phyloP scores from a whole-genome alignment of 2,888 invertebrate species.

The Lydus trimaculatus region DNA sequence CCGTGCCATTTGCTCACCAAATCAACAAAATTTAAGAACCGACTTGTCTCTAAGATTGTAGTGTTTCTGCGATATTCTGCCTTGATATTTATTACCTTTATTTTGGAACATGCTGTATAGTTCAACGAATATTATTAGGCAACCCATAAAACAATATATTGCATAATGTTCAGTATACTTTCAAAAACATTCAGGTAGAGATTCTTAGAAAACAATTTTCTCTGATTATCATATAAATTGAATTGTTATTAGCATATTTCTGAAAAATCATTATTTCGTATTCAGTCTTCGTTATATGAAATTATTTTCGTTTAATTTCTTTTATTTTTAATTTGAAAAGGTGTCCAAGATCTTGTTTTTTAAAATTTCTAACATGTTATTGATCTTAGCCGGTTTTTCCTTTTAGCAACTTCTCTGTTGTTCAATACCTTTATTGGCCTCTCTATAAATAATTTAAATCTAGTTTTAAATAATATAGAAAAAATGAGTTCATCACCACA shows the following conservation, averaged over 20 bases:
- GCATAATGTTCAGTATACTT: neutral
- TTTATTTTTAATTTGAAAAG: neutral
- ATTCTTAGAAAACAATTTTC: neutral
- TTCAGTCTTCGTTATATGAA: neutral
- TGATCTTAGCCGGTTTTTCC: neutral
- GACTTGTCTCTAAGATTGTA: too few species aligned
- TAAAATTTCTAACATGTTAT: neutral
- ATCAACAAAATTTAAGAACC: too few species aligned
- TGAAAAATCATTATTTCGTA: neutral
- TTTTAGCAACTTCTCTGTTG: neutral
- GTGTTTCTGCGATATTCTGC: too few species aligned
- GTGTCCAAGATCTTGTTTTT: neutral
- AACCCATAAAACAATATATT: neutral
- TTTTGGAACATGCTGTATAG: too few species aligned
- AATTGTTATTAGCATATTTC: neutral
- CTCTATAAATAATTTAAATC: neutral
- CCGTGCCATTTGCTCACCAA: too few species aligned
- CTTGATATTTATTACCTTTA: too few species aligned
- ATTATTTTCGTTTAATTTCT: neutral
- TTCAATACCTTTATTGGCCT: neutral
- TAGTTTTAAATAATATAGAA: neutral
- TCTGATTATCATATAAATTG: slow-evolving; percentile 5
- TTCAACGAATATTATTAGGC: neutral
- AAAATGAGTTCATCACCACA: neutral
- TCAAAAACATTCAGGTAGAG: neutral